These are phyloP conservation scores for Echeneis naucrates DNA, from an alignment of 2,797 vertebrate genomes.

Conservation along the genomic window DNA sequence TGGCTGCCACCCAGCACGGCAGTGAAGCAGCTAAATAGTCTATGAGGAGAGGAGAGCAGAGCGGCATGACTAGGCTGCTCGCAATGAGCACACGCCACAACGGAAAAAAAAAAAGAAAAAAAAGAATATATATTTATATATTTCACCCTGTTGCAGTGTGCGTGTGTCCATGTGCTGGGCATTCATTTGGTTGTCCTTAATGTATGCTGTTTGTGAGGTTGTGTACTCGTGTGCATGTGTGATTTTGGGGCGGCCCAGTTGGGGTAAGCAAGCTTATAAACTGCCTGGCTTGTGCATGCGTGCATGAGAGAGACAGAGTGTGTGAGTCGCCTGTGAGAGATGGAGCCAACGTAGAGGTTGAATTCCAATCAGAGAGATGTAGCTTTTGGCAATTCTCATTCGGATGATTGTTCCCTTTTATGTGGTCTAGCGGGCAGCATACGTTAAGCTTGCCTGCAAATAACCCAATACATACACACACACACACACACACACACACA, in stretches of 20 bases:
- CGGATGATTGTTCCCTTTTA: slow-evolving; percentile 63
- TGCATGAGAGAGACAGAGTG: slow-evolving; percentile 12
- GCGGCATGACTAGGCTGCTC: slow-evolving; percentile 48
- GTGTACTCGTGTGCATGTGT: slow-evolving; percentile 16
- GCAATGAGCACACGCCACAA: slow-evolving; percentile 56
- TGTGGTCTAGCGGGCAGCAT: slow-evolving; percentile 43
- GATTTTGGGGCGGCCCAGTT: slow-evolving; percentile 39
- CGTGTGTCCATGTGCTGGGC: slow-evolving; percentile 12
- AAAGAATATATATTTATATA: too few species aligned
- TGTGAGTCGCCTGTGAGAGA: slow-evolving; percentile 23
- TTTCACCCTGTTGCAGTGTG: neutral
- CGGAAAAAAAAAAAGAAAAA: slow-evolving; percentile 52
- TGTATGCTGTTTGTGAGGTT: slow-evolving; percentile 5
- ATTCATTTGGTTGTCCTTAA: slow-evolving; percentile 57
- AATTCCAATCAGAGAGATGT: slow-evolving; percentile 66
- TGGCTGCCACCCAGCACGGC: slow-evolving; percentile 72
- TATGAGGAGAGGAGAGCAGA: slow-evolving; percentile 54
- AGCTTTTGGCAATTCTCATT: slow-evolving; percentile 63
- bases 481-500: slow-evolving; percentile 21
- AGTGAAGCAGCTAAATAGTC: slow-evolving; percentile 70
- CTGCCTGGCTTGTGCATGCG: slow-evolving; percentile 16
- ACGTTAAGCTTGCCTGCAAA: slow-evolving; percentile 48
- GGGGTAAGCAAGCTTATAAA: slow-evolving; percentile 51
- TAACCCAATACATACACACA: slow-evolving; percentile 17
- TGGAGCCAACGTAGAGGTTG: slow-evolving; percentile 40